Percentiles rank a stretch among this genome's conserved stretches.
Evolutionary conservation across 2,113 vertebrate genomes (phyloP).

Genomic region (Chionis minor): DNA sequence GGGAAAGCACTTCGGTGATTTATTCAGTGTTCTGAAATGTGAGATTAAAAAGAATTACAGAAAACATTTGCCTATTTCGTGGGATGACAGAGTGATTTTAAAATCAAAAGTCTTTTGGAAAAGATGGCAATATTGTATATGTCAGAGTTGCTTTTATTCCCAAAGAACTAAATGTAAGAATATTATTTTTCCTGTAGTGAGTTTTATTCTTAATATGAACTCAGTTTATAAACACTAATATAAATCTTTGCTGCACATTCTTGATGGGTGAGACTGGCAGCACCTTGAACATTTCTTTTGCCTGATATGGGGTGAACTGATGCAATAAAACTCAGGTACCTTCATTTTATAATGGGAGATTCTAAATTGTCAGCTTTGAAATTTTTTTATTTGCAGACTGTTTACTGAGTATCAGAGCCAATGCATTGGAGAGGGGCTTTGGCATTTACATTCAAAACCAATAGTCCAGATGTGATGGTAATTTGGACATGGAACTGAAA

Average conservation of each 20-base stretch:
- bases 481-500: not conserved
- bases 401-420: not conserved
- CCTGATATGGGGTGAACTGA: not conserved
- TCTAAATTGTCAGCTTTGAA: not conserved
- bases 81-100: constrained; percentile 2
- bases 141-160: not conserved
- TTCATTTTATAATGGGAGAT: not conserved
- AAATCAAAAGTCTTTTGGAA: not conserved
- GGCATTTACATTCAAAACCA: not conserved
- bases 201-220: not conserved
- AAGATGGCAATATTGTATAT: not conserved
- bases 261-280: not conserved
- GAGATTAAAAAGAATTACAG: not conserved
- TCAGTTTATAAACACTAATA: not conserved
- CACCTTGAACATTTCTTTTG: not conserved
- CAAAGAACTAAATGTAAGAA: not conserved
- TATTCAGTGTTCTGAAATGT: not conserved
- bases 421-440: not conserved
- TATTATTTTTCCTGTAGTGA: not conserved
- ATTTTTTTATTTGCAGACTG: not conserved
- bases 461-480: not conserved
- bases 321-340: not conserved
- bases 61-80: constrained; percentile 15
- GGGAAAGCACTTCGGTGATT: not conserved
- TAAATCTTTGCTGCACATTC: not conserved